Base-by-base conservation (phyloP, 2,888 invertebrate species). In the Tuta absoluta region DNA sequence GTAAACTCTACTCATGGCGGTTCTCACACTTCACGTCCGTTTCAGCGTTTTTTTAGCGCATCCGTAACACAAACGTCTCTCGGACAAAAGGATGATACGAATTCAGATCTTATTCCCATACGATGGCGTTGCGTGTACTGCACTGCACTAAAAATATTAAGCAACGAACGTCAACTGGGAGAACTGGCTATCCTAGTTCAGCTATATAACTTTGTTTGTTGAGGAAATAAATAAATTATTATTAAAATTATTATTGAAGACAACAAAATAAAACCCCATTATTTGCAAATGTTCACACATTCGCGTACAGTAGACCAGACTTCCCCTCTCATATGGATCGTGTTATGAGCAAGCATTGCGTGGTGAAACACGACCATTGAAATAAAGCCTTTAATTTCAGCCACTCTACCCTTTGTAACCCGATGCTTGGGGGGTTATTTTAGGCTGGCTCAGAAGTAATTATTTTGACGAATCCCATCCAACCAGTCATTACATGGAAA, bases 291-390 rank as follows among this genome's bases (percentile, higher is more conserved):
- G 68, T 75, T 74, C 71, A 72, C 74, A 71, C 75, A 75, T 76
- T 77, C 73, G 75, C 74, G 74, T 75, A 70, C 75, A 69, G 76
- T 72, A 71, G 72, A 70, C 72, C 71, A 74, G 28, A 14, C 14
- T 14, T 75, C 74, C 78, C 78, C 77, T 73, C 75, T 76, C 72
- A 76, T 78, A 79, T 80, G 81, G 70, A 73, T 65, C 70, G 66
- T 65, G 71, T 76, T 74, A 80, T 77, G 75, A 77, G 77, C 72
- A 75, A 72, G 72, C 69, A 71, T 74, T 75, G 72, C 75, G 77
- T 74, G 77, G 74, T 72, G 66, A 66, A 70, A 70, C 69, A 65
- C 66, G 66, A 68, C 79, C 78, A 77, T 66, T 71, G 66, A 69
- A 72, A 63, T 62, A 58, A 68, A 75, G 76, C 64, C 79, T 69